Evolutionary conservation across 2,113 vertebrate genomes (phyloP).

Genomic region (Trichechus manatus): DNA sequence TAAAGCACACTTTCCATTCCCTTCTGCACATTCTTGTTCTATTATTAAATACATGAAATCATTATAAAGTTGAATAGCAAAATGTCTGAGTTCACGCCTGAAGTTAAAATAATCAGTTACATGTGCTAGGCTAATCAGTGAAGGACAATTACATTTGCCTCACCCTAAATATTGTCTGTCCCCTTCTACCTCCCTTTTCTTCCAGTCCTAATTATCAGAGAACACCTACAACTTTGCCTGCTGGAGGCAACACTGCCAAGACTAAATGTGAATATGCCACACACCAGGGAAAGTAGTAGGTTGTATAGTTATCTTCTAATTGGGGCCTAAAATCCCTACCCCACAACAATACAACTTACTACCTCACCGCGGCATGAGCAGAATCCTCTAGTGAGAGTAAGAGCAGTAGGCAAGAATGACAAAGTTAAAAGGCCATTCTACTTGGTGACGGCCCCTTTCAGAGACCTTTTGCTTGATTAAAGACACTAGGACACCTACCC

Average conservation of each 20-base stretch:
- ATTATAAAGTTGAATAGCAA: not conserved
- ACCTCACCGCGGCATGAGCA: conserved; percentile 92
- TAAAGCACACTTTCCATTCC: not conserved
- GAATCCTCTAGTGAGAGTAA: conserved; percentile 40
- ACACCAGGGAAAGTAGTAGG: conserved; percentile 95
- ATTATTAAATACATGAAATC: not conserved
- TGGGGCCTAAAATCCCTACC: conserved; percentile 92
- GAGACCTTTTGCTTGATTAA: conserved; percentile 54
- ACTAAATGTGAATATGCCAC: conserved; percentile 60
- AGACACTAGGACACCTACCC: conserved; percentile 54
- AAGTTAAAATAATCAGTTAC: conserved; percentile 15
- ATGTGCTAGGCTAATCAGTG: not conserved
- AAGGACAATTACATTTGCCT: conserved; percentile 22
- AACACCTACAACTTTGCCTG: not conserved
- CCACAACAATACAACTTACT: conserved; percentile 99
- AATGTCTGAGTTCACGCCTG: not conserved
- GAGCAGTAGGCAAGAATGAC: not conserved
- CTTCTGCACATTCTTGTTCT: not conserved
- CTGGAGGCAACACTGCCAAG: conserved; percentile 16
- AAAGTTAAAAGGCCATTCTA: conserved; percentile 25
- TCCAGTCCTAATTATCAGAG: not conserved
- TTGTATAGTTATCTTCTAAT: conserved; percentile 97
- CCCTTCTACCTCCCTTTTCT: conserved; percentile 13
- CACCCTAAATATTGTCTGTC: conserved; percentile 22
- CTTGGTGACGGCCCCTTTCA: conserved; percentile 38